Conservation (phyloP, 2,797 vertebrate species). For the Sebastolobus alascanus region DNA sequence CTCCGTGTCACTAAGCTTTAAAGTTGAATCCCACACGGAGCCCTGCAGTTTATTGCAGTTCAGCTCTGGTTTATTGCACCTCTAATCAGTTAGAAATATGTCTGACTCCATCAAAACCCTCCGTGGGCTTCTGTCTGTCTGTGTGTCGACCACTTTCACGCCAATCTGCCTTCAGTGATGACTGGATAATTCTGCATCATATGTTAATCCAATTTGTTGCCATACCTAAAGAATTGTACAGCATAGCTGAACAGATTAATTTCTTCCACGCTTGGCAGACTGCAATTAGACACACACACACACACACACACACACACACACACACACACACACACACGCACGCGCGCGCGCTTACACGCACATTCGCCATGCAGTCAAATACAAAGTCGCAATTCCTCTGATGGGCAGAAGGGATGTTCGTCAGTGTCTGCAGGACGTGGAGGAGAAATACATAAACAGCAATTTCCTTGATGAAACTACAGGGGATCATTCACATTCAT, state of each 20-base stretch:
- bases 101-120: conserved; percentile 15
- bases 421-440: conserved; percentile 10
- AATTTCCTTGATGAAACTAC: conserved; percentile 48
- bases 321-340: conserved; percentile 2
- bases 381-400: conserved; percentile 15
- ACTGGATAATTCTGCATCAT: conserved; percentile 46
- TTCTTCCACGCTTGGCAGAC: conserved; percentile 30
- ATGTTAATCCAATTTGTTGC: conserved; percentile 52
- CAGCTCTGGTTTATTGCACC: conserved; percentile 33
- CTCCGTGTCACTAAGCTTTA: conserved; percentile 13
- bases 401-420: conserved; percentile 21
- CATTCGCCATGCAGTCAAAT: conserved; percentile 4
- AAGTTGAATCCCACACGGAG: conserved; percentile 31
- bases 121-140: not conserved
- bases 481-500: conserved; percentile 12
- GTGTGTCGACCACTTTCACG: conserved; percentile 27
- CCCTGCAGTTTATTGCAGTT: conserved; percentile 35
- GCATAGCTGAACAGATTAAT: conserved; percentile 33
- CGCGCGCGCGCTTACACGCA: not conserved
- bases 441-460: conserved; percentile 25
- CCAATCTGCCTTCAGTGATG: conserved; percentile 19
- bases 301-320: not conserved
- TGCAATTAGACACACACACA: conserved; percentile 40
- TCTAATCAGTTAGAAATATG: conserved; percentile 44
- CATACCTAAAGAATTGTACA: conserved; percentile 40